Percentiles rank a stretch among this genome's conserved stretches.
These are phyloP conservation scores for Pandemis cinnamomeana DNA, from an alignment of 2,888 invertebrate species.

Conservation along the genomic window DNA sequence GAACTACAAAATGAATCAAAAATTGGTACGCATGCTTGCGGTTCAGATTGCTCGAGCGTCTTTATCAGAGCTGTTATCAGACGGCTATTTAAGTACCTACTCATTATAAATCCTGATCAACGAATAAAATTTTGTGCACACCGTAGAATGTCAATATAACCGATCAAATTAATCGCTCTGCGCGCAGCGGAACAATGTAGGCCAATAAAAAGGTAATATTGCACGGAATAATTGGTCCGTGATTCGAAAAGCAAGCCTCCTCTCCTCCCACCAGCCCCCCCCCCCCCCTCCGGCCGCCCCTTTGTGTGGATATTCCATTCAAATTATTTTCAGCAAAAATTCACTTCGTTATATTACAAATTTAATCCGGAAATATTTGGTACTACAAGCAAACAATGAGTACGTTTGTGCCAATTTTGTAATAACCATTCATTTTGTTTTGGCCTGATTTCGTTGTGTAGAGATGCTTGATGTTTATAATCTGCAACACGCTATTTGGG, in stretches of 20 bases:
- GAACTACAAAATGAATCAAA: no score
- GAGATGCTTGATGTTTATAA: not conserved
- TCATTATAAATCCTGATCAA: not conserved
- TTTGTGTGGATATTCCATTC: constrained; percentile 23
- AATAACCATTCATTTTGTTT: not conserved
- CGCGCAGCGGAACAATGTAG: constrained; percentile 23
- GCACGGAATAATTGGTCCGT: constrained; percentile 27
- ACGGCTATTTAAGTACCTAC: not conserved
- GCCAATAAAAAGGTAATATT: constrained; percentile 15
- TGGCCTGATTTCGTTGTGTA: not conserved
- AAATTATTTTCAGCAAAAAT: constrained; percentile 27
- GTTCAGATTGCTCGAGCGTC: not conserved
- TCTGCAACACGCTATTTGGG: not conserved
- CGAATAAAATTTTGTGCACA: not conserved
- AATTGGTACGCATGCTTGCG: not conserved
- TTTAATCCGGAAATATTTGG: constrained; percentile 23
- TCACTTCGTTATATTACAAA: constrained; percentile 17
- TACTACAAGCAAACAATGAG: not conserved
- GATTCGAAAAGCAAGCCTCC: not conserved
- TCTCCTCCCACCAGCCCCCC: no score
- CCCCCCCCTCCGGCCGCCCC: constrained; percentile 5
- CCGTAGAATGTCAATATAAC: constrained; percentile 16
- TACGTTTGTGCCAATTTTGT: not conserved
- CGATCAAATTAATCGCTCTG: constrained; percentile 26
- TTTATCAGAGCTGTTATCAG: not conserved